A percentile compares a stretch with the other conserved stretches of the same genome.
phyloP scores from a whole-genome alignment of 2,113 vertebrate genomes.

The Amblyopsis rosae region DNA sequence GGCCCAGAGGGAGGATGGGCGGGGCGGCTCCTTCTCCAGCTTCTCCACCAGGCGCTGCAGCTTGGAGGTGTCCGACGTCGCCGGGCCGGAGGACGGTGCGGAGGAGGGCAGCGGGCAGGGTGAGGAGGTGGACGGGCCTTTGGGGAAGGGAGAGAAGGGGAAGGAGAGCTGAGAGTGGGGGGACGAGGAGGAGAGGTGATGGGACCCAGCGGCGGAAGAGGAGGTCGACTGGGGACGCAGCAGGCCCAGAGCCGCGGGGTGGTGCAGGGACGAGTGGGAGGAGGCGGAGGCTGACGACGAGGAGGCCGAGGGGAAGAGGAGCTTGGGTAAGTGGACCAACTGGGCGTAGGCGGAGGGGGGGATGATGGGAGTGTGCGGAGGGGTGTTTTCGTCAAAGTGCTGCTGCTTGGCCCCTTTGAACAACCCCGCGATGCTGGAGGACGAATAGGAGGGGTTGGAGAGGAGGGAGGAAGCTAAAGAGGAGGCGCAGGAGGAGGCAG shows the following conservation, averaged over 20 bases:
- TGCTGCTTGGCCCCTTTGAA: conserved; percentile 76
- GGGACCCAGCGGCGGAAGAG: conserved; percentile 56
- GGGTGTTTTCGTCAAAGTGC: conserved; percentile 81
- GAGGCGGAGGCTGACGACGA: conserved; percentile 75
- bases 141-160: conserved; percentile 72
- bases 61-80: conserved; percentile 80
- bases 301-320: conserved; percentile 74
- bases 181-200: conserved; percentile 64
- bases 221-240: conserved; percentile 53
- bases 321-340: conserved; percentile 77
- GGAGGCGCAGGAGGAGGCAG: conserved; percentile 76
- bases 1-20: conserved; percentile 58
- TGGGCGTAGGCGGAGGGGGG: conserved; percentile 78
- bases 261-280: conserved; percentile 70
- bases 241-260: conserved; percentile 66
- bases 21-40: conserved; percentile 75
- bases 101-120: conserved; percentile 57
- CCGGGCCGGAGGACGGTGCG: conserved; percentile 66
- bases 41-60: conserved; percentile 78
- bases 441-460: conserved; percentile 72
- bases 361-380: conserved; percentile 73
- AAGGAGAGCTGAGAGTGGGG: conserved; percentile 68
- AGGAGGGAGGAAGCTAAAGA: conserved; percentile 78
- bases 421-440: conserved; percentile 76
- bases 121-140: conserved; percentile 64